Base-by-base conservation (phyloP, 2,797 vertebrate species). In the Pyrocephalus nanus region DNA sequence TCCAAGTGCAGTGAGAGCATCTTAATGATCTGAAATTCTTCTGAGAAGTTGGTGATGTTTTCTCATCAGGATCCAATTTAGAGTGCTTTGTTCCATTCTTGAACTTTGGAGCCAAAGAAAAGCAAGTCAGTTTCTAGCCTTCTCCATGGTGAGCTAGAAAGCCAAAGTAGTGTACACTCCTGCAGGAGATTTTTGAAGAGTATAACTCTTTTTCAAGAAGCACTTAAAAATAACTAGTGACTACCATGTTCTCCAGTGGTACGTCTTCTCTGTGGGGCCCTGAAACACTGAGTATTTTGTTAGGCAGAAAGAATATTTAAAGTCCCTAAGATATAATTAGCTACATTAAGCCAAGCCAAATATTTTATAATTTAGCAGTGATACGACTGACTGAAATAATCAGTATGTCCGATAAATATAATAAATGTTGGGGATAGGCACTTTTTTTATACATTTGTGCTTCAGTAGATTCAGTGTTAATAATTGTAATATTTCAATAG, bases 21-120 rank as follows among this genome's bases (percentile, higher is more conserved):
- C 97, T 98, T 99, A 98, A 99, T 98, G 98, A 98, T 98, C 97
- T 98, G 98, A 98, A 98, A 98, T 98, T 98, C 98, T 98, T 98
- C 97, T 97, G 98, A 98, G 98, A 98, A 98, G 98, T 98, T 98
- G 96, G 97, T 98, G 98, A 97, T 98, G 98, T 98, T 99, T 99
- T 99, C 98, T 98, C 98, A 99, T 99, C 98, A 99, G 98, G 98
- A 98, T 98, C 98, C 98, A 99, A 98, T 99, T 99, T 98, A 98
- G 98, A 98, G 98, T 96, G 98, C 98, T 99, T 98, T 99, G 98
- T 98, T 99, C 98, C 98, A 97, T 98, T 98, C 98, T 98, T 98
- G 97, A 98, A 98, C 98, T 98, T 98, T 97, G 97, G 97, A 98
- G 97, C 96, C 96, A 97, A 98, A 98, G 97, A 97, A 98, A 97